phyloP scores from a whole-genome alignment of 2,797 vertebrate genomes.

The Acipenser oxyrinchus region DNA sequence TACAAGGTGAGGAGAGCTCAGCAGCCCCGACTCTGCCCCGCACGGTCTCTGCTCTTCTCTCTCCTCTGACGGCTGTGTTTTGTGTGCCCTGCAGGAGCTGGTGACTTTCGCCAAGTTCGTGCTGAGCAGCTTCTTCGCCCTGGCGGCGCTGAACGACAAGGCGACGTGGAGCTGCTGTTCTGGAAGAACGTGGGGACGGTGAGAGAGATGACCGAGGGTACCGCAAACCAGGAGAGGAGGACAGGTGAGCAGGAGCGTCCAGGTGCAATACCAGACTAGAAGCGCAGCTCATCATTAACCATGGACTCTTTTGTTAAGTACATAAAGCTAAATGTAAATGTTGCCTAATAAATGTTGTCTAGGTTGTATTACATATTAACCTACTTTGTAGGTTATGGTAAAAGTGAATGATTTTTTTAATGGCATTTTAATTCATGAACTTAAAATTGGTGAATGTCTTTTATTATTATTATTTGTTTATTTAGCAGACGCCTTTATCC shows the following conservation, averaged over 20 bases:
- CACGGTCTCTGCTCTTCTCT: neutral
- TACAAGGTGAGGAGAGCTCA: conserved; percentile 60
- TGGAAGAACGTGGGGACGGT: conserved; percentile 78
- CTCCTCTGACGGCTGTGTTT: no score
- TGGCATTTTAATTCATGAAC: no score
- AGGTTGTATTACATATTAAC: neutral
- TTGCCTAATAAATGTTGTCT: neutral
- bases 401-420: no score
- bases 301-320: neutral
- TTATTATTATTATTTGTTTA: no score
- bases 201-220: conserved; percentile 86
- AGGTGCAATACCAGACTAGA: neutral
- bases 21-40: neutral
- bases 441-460: no score
- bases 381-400: neutral
- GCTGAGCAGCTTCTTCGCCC: conserved; percentile 72
- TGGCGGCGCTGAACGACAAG: conserved; percentile 75
- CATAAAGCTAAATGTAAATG: neutral
- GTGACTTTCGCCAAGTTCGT: conserved; percentile 79
- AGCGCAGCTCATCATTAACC: no score
- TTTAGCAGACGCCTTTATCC: no score
- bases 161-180: conserved; percentile 82
- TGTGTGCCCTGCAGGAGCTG: conserved; percentile 63
- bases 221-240: conserved; percentile 40
- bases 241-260: conserved; percentile 51